Percentiles rank a stretch among this genome's conserved stretches.
Conservation (phyloP, 2,113 vertebrate species). For the Rhinolophus sinicus region DNA sequence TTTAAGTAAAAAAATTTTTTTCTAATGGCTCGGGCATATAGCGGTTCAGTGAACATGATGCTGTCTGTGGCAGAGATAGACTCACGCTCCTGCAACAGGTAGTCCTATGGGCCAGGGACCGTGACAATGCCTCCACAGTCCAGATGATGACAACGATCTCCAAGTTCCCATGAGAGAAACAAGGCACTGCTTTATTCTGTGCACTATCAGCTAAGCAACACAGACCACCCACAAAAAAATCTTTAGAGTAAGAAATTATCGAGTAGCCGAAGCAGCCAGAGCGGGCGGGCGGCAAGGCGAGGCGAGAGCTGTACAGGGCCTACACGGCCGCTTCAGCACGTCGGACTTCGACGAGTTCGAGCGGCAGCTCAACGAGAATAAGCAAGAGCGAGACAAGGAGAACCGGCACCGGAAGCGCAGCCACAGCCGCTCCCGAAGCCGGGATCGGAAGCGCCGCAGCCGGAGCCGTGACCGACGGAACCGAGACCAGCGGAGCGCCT, state of each 20-base stretch:
- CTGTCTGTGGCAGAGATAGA: background rate
- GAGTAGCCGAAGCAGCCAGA: conserved; percentile 82
- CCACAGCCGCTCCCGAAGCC: conserved; percentile 92
- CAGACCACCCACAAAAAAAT: background rate
- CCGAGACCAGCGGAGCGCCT: conserved; percentile 85
- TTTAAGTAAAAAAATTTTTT: background rate
- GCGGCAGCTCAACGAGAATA: conserved; percentile 94
- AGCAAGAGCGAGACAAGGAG: conserved; percentile 94
- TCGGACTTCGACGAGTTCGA: conserved; percentile 96
- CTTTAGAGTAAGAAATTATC: background rate
- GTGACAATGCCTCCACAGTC: background rate
- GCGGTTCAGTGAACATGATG: background rate
- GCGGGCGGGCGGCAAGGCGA: conserved; percentile 64
- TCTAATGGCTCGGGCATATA: background rate
- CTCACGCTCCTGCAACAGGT: background rate
- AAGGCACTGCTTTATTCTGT: background rate
- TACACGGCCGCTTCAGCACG: conserved; percentile 83
- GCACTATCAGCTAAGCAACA: background rate
- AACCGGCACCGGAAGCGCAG: conserved; percentile 93
- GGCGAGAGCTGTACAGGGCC: conserved; percentile 60
- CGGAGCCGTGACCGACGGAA: conserved; percentile 93
- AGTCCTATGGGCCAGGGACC: too few species aligned
- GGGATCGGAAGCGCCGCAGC: conserved; percentile 91
- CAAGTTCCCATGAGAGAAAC: background rate
- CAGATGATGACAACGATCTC: background rate